These are phyloP conservation scores for Chironomus tepperi DNA, from an alignment of 1,140 invertebrate species.

Conservation along the genomic window DNA sequence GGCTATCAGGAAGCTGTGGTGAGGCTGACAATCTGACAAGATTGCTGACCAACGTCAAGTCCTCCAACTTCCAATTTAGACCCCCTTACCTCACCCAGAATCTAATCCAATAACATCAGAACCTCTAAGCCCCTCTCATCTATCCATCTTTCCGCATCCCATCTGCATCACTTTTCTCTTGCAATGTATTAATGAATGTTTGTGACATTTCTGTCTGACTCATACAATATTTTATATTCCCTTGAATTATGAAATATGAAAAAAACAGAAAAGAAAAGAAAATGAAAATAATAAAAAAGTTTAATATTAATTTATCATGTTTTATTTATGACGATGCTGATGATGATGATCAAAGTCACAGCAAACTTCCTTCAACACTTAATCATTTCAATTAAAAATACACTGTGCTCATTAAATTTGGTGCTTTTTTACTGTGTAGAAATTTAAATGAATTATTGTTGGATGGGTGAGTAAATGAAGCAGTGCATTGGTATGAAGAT, in stretches of 20 bases:
- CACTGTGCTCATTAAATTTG: conserved; percentile 15
- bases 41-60: no score
- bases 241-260: neutral
- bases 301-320: neutral
- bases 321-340: neutral
- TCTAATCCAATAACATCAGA: no score
- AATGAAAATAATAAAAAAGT: neutral
- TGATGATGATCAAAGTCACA: neutral
- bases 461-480: no score
- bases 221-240: neutral
- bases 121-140: no score
- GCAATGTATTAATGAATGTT: no score
- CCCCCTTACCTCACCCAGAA: no score
- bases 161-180: no score
- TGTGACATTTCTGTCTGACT: neutral
- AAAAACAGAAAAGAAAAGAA: neutral
- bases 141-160: no score
- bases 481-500: no score
- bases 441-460: neutral
- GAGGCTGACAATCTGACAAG: no score
- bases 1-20: no score
- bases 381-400: neutral
- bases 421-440: neutral
- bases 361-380: conserved; percentile 20
- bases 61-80: no score